These are phyloP conservation scores for Dasyurus viverrinus DNA, from an alignment of 2,113 vertebrate species.

Conservation along the genomic window DNA sequence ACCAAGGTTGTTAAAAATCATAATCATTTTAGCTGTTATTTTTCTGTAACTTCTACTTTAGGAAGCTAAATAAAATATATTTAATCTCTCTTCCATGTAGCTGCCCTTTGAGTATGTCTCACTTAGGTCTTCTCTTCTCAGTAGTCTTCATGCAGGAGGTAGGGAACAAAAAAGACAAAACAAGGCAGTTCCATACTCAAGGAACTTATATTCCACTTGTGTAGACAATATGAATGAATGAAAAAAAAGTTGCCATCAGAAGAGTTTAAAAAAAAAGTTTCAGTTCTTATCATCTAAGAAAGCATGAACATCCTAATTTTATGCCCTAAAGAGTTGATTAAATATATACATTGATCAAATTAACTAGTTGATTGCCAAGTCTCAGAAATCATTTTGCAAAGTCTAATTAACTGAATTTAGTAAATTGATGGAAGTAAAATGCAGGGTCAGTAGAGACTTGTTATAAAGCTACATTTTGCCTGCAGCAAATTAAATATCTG, in stretches of 20 bases:
- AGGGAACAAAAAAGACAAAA: background rate
- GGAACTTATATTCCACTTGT: background rate
- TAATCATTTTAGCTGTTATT: no score
- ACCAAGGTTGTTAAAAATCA: background rate
- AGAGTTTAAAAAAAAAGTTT: conserved; percentile 29
- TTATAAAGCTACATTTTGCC: background rate
- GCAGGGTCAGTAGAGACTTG: background rate
- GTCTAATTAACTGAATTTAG: conserved; percentile 5
- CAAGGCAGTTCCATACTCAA: background rate
- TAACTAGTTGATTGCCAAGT: conserved; percentile 3
- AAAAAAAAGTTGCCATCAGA: background rate
- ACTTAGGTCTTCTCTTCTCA: background rate
- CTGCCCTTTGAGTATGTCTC: background rate
- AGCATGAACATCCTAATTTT: background rate
- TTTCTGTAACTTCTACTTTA: background rate
- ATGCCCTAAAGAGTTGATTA: background rate
- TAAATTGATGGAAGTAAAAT: background rate
- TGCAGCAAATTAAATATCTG: background rate
- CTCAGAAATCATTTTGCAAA: background rate
- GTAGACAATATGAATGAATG: background rate
- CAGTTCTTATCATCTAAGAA: background rate
- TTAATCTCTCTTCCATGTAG: background rate
- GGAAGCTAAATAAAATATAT: background rate
- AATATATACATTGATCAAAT: background rate
- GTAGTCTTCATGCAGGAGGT: background rate